Conservation (phyloP, 2,888 invertebrate species). For the Nebria salina region DNA sequence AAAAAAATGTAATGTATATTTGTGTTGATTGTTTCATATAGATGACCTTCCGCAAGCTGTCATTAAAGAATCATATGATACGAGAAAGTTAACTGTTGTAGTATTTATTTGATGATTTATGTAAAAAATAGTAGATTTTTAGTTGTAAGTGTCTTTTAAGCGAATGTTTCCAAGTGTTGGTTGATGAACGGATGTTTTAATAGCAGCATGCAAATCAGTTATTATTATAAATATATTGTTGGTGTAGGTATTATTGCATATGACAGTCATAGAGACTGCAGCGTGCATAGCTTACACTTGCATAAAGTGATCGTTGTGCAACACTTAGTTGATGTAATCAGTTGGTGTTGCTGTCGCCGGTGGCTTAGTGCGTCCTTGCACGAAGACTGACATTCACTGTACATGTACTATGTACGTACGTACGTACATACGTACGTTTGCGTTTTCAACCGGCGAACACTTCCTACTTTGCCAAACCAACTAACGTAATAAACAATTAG, state of each 20-base stretch:
- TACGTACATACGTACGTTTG: not conserved
- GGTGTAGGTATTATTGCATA: constrained; percentile 9
- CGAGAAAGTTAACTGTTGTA: too few relatives aligned
- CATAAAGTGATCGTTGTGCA: constrained; percentile 48
- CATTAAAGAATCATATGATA: too few relatives aligned
- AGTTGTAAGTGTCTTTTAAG: too few relatives aligned
- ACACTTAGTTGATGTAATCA: constrained; percentile 50
- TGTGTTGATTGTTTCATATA: too few relatives aligned
- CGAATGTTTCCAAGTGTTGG: not conserved
- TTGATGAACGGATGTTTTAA: constrained; percentile 21
- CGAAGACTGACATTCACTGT: constrained; percentile 51
- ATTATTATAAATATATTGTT: not conserved
- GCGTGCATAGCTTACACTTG: not conserved
- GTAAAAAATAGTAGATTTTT: too few relatives aligned
- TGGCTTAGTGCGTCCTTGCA: constrained; percentile 51
- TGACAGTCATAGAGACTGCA: constrained; percentile 3
- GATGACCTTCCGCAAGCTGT: too few relatives aligned
- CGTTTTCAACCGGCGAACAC: not conserved
- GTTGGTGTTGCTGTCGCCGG: constrained; percentile 48
- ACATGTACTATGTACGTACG: too few relatives aligned
- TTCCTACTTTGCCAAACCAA: not conserved
- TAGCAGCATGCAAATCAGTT: not conserved
- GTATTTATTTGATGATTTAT: too few relatives aligned
- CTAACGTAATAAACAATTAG: not conserved
- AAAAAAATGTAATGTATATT: too few relatives aligned